Evolutionary conservation across 2,888 invertebrate genomes (phyloP), one percentile per base, ranked within the genome.

Genomic region (Eristalinus sepulchralis): DNA sequence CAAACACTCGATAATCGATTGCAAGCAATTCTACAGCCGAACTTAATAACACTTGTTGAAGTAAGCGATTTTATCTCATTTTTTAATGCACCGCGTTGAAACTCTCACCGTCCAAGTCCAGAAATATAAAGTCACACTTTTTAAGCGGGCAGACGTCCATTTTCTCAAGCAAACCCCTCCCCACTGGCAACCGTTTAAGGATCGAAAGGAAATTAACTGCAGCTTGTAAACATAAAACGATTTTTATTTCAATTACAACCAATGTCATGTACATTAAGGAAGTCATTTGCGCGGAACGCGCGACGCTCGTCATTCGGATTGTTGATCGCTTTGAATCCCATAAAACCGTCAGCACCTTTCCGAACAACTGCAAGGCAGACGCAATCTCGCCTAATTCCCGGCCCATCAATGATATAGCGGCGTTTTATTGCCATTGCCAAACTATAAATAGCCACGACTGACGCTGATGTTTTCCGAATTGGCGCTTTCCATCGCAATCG

Each of bases 401-500:
- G 24, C 17, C 67, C 24, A 55, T 60, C 47, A 67, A 34, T 34
- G 47, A 60, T 33, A 68, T 53, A 62, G 22, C 67, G 53, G 17
- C 67, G 27, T 47, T 60, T 68, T 68, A 68, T 62, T 68, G 60
- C 20, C 24, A 68, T 62, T 68, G 60, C 27, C 24, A 17, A 59
- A 68, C 67, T 62, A 68, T 62, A 33, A n/a, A 27, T 9, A 10
- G 47, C 17, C 8, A 8, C 47, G 22, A 22, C n/a, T 33, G n/a
- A 36, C 6, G 55, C 67, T 75, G 59, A 66, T 66, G 36, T 64
- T 17, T 33, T 64, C 34, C 39, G 10, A 34, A n/a, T 34, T 55
- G 57, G 4, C 55, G 5, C 55, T 34, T 27, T 1, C 22, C 55
- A 24, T 57, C 55, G 22, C 10, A 39, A 22, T 17, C 36, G 27